Base-by-base conservation (phyloP, 2,888 invertebrate species). In the Drosophila mimetica region DNA sequence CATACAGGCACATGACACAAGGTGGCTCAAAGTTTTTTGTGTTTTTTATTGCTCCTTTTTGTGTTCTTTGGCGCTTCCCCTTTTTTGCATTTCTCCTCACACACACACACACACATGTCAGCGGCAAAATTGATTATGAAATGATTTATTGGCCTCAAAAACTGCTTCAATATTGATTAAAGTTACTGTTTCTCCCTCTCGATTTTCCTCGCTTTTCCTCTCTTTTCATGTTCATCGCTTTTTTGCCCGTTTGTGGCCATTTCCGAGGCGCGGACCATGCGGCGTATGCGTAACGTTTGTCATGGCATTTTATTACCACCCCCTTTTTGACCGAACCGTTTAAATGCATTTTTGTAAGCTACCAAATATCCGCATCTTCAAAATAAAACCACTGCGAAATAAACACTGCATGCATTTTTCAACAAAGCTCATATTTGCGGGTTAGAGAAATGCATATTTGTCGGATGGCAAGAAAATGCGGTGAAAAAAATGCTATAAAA, bases 131-230 rank as follows among this genome's bases (percentile, higher is more conserved):
- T 89, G 89, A 89, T 89, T 89, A 89, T 88, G 84, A 88, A 88
- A 88, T 89, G 89, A 89, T 89, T 89, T 89, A 89, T 89, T 88
- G 88, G 86, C 80, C 78, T 88, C 84, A 86, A 88, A 88, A 85
- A 88, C 80, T 79, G 84, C 88, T 85, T 86, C 84, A 86, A 86
- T 84, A 84, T 84, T 84, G 88, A 84, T 84, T 88, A 84, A 84
- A 84, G 88, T 79, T 83, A 61, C 77, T 48, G 47, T 34, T 61
- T 50, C 30, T 42, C 14, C 28, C 22, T 50, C n/a, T 55, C 47
- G 34, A 41, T 50, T 57, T 50, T 25, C 20, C 28, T 14, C 44
- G 28, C 44, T 25, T 44, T 59, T 42, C 39, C 22, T 44, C 41
- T 36, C 16, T 32, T 41, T 14, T 39, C 28, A 22, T 22, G 34